Base-by-base conservation (phyloP, 2,888 invertebrate species). In the Drosophila subquinaria region DNA sequence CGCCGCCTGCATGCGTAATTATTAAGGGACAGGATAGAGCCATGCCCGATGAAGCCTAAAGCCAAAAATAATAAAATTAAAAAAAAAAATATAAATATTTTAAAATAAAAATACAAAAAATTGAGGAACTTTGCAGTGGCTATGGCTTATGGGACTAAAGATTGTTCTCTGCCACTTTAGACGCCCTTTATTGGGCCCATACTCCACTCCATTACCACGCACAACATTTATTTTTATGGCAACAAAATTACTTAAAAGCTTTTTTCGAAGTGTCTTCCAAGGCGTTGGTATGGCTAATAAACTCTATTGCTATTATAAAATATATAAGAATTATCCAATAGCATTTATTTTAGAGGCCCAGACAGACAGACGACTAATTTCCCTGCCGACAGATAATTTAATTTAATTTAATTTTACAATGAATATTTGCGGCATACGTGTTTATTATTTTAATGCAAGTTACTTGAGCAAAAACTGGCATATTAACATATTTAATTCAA, bases 1-100 rank as follows among this genome's bases (percentile, higher is more conserved):
- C 91, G 88, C 89, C 90, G 82, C 87, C 87, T 90, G 91, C 90
- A 90, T 91, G 90, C 90, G 90, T 90, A 91, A 91, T 91, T 90
- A 86, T 81, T 79, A n/a, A n/a, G 74, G 76, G 66, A 67, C 73
- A 77, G 84, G 81, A 81, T 83, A 74, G 73, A 81, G 53, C 43
- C 76, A 77, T 76, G 69, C 73, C 69, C 47, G 65, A 76, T 76
- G 76, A 76, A 56, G 43, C 45, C 69, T 62, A 65, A 76, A 65
- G 76, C 76, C 73, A 65, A 76, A 75, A 55, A 40, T 11, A 55
- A 40, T 11, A 23, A 52, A 40, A 13, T n/a, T n/a, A 30, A 17
- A 2, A 17, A 53, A 17, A 53, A 15, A 42, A 20, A 43, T 4
- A 42, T 27, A 20, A n/a, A 4, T 35, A 23, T 10, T 27, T 5